A percentile compares a stretch with the other conserved stretches of the same genome.
phyloP scores from a whole-genome alignment of 2,113 vertebrate genomes.

The Noturus placidus region DNA sequence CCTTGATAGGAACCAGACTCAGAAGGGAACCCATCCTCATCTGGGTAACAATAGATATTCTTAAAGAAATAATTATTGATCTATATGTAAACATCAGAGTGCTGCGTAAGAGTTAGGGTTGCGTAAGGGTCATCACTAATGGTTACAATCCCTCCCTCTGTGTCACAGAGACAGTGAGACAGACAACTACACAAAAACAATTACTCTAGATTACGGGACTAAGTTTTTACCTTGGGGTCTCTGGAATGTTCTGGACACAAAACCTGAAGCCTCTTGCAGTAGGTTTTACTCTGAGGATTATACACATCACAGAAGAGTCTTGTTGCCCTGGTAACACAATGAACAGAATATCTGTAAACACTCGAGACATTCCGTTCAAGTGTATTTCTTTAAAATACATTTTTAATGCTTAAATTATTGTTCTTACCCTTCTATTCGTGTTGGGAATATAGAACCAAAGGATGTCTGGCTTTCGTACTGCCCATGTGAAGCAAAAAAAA shows the following conservation, averaged over 20 bases:
- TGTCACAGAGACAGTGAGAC: not conserved
- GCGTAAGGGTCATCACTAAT: not conserved
- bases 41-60: too few relatives aligned
- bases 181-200: not conserved
- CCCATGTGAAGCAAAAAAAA: conserved; percentile 1
- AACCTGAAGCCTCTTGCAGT: conserved; percentile 92
- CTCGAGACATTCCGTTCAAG: not conserved
- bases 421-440: conserved; percentile 89
- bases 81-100: too few relatives aligned
- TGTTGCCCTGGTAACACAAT: conserved; percentile 75
- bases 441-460: conserved; percentile 92
- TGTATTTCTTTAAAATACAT: not conserved
- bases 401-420: conserved; percentile 8
- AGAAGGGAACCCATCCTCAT: too few relatives aligned
- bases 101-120: not conserved
- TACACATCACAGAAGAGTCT: conserved; percentile 93
- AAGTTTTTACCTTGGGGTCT: conserved; percentile 83
- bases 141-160: not conserved
- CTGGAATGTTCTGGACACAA: conserved; percentile 91
- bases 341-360: not conserved
- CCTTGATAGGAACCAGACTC: too few relatives aligned
- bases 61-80: too few relatives aligned
- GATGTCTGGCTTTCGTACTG: conserved; percentile 95
- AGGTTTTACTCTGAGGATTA: conserved; percentile 92
- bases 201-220: not conserved